phyloP scores from a whole-genome alignment of 2,888 invertebrate species.

The Acleris laterana region DNA sequence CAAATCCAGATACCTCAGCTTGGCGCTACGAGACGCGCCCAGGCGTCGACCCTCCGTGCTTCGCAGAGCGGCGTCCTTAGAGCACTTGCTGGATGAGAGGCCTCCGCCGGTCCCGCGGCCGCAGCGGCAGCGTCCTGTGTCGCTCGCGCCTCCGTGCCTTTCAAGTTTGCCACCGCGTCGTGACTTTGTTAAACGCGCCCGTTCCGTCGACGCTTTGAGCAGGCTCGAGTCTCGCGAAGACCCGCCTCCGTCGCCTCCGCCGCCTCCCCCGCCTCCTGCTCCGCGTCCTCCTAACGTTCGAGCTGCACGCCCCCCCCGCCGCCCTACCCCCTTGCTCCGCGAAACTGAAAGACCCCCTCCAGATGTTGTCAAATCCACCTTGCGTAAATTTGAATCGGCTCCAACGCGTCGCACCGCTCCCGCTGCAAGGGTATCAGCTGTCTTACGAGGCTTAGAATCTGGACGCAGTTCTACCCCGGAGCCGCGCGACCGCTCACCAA shows the following conservation, averaged over 20 bases:
- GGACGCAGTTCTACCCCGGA: constrained; percentile 66
- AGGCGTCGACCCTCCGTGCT: constrained; percentile 88
- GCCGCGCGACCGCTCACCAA: constrained; percentile 52
- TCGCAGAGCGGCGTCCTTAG: constrained; percentile 92
- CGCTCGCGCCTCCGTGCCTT: constrained; percentile 55
- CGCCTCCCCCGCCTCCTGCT: constrained; percentile 71
- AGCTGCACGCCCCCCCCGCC: constrained; percentile 63
- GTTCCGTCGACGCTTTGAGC: constrained; percentile 93
- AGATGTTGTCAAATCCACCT: constrained; percentile 94
- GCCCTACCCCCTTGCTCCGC: constrained; percentile 86
- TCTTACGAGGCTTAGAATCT: constrained; percentile 65
- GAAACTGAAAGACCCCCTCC: constrained; percentile 93
- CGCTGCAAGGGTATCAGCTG: constrained; percentile 76
- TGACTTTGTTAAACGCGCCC: constrained; percentile 91
- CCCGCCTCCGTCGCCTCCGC: constrained; percentile 78
- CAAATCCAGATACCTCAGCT: constrained; percentile 93
- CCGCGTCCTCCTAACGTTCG: constrained; percentile 78
- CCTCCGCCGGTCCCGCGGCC: constrained; percentile 62
- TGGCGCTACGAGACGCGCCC: constrained; percentile 91
- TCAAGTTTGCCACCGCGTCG: constrained; percentile 66
- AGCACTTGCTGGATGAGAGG: constrained; percentile 91
- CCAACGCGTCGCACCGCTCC: constrained; percentile 83
- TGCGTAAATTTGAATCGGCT: constrained; percentile 91
- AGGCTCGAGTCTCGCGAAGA: constrained; percentile 86
- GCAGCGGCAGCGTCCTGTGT: constrained; percentile 58